Base-by-base conservation (phyloP, 2,888 invertebrate genomes). In the Caenorhabditis sinica region DNA sequence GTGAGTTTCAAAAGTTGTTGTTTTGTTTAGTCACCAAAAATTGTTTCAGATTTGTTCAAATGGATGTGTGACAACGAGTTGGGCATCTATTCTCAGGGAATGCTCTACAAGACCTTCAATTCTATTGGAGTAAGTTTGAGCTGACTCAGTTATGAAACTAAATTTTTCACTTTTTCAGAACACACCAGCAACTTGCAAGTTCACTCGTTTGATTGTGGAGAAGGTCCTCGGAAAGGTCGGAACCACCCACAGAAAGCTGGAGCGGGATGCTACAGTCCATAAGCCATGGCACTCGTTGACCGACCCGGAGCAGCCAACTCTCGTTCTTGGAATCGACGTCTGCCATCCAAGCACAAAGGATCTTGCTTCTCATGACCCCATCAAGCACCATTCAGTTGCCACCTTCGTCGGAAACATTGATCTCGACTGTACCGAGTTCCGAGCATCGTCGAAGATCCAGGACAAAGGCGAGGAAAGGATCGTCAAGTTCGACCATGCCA, bases 321-420 rank as follows among this genome's bases (percentile, higher is more conserved):
- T 95, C 94, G 94, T 95, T n/a, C 94, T 96, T 30, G 97, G 97
- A 0, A 96, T 96, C 6, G 97, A 97, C 93, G 97, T 97, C 2
- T 96, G 97, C 0, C 97, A 97, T 94, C 96, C 97, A 0, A 95
- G 96, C 1, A 96, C 96, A 0, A 96, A 96, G 80, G 95, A 95
- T 20, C 63, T 74, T 8, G n/a, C 51, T 93, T 94, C 92, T 0
- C 66, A 92, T 0, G 90, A 93, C 68, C 28, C 43, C 13, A 45
- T 85, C 25, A 33, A 53, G 8, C 49, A 68, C 8, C 56, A 65
- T 1, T 87, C 87, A 0, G 85, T 95, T 80, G 95, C 95, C n/a
- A 94, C 95, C 23, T 94, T 94, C 2, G 92, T 93, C 36, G 93
- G 90, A 63, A 93, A 92, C 71, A 77, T 92, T 17, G 92, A 93